phyloP scores from a whole-genome alignment of 1,140 invertebrate genomes.

The Samia ricini region DNA sequence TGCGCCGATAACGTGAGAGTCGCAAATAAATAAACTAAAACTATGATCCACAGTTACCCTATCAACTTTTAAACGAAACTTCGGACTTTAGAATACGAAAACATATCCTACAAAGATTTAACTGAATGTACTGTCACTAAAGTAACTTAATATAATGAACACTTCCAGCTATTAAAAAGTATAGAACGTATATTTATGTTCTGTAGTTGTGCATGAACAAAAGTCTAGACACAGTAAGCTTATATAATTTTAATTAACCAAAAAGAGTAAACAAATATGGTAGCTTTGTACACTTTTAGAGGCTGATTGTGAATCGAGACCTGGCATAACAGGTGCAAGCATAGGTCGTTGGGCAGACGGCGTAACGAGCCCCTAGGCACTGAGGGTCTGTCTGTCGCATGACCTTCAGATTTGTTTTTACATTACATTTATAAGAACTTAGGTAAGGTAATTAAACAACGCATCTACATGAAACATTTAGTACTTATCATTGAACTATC shows the following conservation, averaged over 20 bases:
- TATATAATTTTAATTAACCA: neutral
- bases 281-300: neutral
- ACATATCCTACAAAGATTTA: too few relatives aligned
- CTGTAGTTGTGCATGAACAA: neutral
- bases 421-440: conserved; percentile 5
- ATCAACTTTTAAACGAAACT: too few relatives aligned
- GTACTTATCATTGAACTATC: too few relatives aligned
- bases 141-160: too few relatives aligned
- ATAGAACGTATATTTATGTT: neutral
- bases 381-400: conserved; percentile 16
- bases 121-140: too few relatives aligned
- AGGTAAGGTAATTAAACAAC: neutral
- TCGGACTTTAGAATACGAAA: too few relatives aligned
- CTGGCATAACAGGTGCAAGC: conserved; percentile 25
- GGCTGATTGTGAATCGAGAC: neutral
- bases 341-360: conserved; percentile 43
- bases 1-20: too few relatives aligned
- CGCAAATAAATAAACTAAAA: too few relatives aligned
- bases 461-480: neutral
- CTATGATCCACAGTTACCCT: too few relatives aligned
- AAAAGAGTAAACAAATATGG: neutral
- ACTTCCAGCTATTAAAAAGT: too few relatives aligned
- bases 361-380: conserved; percentile 28
- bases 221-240: neutral
- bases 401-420: conserved; percentile 14